A percentile compares a stretch with the other conserved stretches of the same genome.
These are phyloP conservation scores for Pyxicephalus adspersus DNA, from an alignment of 2,113 vertebrate species.

Conservation along the genomic window DNA sequence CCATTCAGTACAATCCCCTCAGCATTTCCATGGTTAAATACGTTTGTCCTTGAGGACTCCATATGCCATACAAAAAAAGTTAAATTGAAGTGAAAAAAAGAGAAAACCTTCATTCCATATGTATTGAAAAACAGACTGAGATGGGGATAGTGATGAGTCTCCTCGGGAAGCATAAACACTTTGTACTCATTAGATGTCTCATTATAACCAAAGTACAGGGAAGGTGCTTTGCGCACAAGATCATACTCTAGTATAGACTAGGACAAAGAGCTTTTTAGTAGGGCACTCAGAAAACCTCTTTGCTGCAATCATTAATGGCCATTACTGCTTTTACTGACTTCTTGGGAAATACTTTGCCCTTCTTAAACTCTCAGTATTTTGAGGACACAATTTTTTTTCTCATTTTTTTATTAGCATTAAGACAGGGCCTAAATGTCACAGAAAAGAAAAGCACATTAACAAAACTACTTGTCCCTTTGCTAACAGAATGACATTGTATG, in stretches of 20 bases:
- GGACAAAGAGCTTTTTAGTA: conserved; percentile 76
- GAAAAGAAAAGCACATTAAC: conserved; percentile 28
- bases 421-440: conserved; percentile 54
- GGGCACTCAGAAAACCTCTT: conserved; percentile 73
- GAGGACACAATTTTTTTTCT: conserved; percentile 60
- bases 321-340: conserved; percentile 73
- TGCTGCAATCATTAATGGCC: conserved; percentile 71
- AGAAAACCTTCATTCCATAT: conserved; percentile 63
- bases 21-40: conserved; percentile 8
- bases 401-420: conserved; percentile 54
- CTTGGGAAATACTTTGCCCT: conserved; percentile 71
- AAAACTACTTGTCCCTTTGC: conserved; percentile 13
- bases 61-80: conserved; percentile 62
- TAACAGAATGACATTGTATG: conserved; percentile 21
- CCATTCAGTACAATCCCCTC: conserved; percentile 14
- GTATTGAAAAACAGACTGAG: conserved; percentile 70
- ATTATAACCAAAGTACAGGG: conserved; percentile 77
- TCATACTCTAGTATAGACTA: conserved; percentile 72
- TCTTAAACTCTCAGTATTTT: conserved; percentile 67
- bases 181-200: conserved; percentile 77
- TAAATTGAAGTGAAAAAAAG: conserved; percentile 52
- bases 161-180: conserved; percentile 77
- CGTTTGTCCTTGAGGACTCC: conserved; percentile 57
- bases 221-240: conserved; percentile 76
- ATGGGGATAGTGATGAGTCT: conserved; percentile 74